phyloP scores from a whole-genome alignment of 1,140 invertebrate species.

The Branchinecta lynchi region DNA sequence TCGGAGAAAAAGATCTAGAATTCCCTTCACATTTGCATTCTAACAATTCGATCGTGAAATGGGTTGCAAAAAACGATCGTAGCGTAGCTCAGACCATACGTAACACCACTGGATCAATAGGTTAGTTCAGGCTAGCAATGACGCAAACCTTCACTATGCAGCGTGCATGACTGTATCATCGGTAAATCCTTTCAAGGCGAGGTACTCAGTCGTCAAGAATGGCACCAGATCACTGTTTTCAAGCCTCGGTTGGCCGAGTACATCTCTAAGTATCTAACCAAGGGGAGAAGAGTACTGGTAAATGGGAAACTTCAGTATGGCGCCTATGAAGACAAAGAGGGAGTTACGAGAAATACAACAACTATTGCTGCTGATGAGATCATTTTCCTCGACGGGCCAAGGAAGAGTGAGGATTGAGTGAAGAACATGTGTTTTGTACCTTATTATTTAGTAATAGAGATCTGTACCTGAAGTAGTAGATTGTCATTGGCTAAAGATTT shows the following conservation, averaged over 20 bases:
- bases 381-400: constrained; percentile 47
- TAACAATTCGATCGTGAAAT: no score
- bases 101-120: constrained; percentile 17
- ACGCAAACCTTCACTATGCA: no score
- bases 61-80: not conserved
- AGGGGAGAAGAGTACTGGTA: constrained; percentile 70
- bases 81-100: not conserved
- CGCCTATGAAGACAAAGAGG: constrained; percentile 60
- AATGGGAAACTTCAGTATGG: constrained; percentile 68
- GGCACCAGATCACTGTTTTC: constrained; percentile 78
- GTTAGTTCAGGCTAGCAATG: not conserved
- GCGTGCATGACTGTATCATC: not conserved
- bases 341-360: constrained; percentile 49
- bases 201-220: constrained; percentile 39
- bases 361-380: constrained; percentile 73
- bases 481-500: no score
- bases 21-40: no score
- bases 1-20: no score
- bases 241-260: constrained; percentile 60
- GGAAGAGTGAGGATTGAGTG: not conserved
- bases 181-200: constrained; percentile 9
- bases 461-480: no score
- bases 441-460: no score
- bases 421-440: no score
- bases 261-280: constrained; percentile 59